Percentiles rank a stretch among this genome's conserved stretches.
Evolutionary conservation across 2,797 vertebrate species (phyloP).

Genomic region (Anguilla obscura): DNA sequence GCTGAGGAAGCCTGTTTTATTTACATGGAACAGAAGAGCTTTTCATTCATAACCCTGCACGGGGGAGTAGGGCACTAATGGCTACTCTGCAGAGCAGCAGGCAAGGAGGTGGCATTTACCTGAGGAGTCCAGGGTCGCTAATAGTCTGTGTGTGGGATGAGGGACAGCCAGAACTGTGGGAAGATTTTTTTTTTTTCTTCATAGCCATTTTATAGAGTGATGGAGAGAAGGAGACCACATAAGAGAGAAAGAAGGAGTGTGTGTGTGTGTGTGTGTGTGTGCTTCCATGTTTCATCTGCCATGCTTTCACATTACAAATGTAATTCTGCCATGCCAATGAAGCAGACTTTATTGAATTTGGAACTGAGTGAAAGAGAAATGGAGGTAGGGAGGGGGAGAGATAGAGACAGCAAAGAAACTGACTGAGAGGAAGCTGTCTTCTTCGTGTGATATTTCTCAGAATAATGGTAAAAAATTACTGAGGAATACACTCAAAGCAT

Average conservation of each 20-base stretch:
- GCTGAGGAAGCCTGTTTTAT: not conserved
- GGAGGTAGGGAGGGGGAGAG: not conserved
- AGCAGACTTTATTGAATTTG: not conserved
- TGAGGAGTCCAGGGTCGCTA: not conserved
- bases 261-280: not conserved
- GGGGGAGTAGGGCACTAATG: not conserved
- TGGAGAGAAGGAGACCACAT: not conserved
- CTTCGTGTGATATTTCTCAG: not conserved
- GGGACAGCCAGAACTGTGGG: not conserved
- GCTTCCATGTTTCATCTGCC: not conserved
- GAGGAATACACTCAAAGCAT: too few species aligned
- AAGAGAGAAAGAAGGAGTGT: not conserved
- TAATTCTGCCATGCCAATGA: not conserved
- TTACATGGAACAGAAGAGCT: not conserved
- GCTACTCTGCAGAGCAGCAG: not conserved
- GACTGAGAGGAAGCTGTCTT: not conserved
- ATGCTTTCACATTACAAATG: not conserved
- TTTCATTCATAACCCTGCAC: not conserved
- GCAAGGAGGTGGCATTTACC: not conserved
- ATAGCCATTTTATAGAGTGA: not conserved
- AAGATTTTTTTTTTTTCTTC: not conserved
- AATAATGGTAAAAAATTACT: too few species aligned
- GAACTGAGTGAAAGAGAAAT: not conserved
- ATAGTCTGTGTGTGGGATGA: not conserved
- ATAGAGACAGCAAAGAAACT: not conserved